These are phyloP conservation scores for Cryptoprocta ferox DNA, from an alignment of 2,797 vertebrate species.

Conservation along the genomic window DNA sequence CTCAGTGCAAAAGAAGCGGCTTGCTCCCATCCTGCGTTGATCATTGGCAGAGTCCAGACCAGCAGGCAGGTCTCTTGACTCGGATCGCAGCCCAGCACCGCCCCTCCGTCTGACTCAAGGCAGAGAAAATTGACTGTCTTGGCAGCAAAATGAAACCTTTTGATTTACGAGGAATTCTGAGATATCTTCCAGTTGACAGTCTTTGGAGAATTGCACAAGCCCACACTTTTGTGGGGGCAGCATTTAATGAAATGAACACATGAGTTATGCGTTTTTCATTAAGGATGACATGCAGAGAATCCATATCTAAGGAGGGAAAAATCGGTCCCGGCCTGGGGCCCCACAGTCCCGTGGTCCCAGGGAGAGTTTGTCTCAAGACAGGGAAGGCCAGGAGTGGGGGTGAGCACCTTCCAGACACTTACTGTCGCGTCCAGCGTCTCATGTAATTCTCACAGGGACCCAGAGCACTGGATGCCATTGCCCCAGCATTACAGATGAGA, in stretches of 20 bases:
- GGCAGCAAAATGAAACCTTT: conserved; percentile 77
- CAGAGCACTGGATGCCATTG: background rate
- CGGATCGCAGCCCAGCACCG: background rate
- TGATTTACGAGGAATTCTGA: conserved; percentile 83
- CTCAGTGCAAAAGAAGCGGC: background rate
- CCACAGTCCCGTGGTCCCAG: background rate
- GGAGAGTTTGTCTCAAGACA: background rate
- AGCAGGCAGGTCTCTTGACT: background rate
- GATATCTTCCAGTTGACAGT: conserved; percentile 81
- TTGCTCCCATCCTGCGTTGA: background rate
- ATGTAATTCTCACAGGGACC: background rate
- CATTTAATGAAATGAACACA: conserved; percentile 70
- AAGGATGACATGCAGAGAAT: background rate
- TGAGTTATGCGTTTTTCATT: conserved; percentile 54
- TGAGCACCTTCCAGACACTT: background rate
- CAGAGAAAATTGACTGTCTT: conserved; percentile 78
- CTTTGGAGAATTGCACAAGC: conserved; percentile 71
- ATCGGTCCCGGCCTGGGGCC: background rate
- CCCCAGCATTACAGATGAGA: background rate
- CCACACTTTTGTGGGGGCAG: conserved; percentile 72
- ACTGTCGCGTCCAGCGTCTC: background rate
- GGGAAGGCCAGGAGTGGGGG: background rate
- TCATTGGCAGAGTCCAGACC: background rate
- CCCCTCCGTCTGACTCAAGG: conserved; percentile 62
- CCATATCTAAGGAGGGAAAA: conserved; percentile 37